Evolutionary conservation across 64 coral and sea anemone species (phyloP).

Genomic region (Montipora efflorescens): DNA sequence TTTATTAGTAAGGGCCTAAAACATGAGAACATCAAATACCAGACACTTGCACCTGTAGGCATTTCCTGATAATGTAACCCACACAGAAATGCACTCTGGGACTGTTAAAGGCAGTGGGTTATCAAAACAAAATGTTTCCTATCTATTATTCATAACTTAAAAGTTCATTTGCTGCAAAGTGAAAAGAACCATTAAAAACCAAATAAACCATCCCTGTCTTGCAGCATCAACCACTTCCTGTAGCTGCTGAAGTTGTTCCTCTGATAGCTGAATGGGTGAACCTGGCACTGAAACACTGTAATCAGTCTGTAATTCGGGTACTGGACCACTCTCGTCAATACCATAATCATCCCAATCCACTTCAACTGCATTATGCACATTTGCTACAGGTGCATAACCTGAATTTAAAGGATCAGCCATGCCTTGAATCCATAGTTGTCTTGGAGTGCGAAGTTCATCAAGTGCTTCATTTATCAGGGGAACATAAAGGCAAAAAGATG

Average conservation of each 20-base stretch:
- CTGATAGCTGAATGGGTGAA: background rate
- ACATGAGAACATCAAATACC: too few relatives aligned
- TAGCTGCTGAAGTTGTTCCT: background rate
- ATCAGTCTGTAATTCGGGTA: background rate
- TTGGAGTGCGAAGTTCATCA: background rate
- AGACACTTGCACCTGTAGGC: too few relatives aligned
- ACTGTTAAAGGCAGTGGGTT: too few relatives aligned
- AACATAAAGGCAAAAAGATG: constrained; percentile 30
- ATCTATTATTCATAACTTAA: too few relatives aligned
- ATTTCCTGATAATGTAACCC: too few relatives aligned
- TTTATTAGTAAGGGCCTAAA: too few relatives aligned
- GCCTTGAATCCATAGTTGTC: constrained; percentile 30
- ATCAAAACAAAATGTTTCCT: too few relatives aligned
- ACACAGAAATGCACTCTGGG: too few relatives aligned
- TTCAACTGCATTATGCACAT: constrained; percentile 2
- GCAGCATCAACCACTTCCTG: too few relatives aligned
- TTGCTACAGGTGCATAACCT: constrained; percentile 11
- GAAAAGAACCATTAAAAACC: too few relatives aligned
- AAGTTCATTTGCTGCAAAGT: too few relatives aligned
- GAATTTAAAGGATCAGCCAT: background rate
- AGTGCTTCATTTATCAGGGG: constrained; percentile 20
- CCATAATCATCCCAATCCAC: constrained; percentile 24
- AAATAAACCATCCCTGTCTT: too few relatives aligned
- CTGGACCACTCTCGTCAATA: constrained; percentile 27
- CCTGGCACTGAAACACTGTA: constrained; percentile 4